Evolutionary conservation across 2,888 invertebrate species (phyloP).

Genomic region (Melinopterus prodromus): DNA sequence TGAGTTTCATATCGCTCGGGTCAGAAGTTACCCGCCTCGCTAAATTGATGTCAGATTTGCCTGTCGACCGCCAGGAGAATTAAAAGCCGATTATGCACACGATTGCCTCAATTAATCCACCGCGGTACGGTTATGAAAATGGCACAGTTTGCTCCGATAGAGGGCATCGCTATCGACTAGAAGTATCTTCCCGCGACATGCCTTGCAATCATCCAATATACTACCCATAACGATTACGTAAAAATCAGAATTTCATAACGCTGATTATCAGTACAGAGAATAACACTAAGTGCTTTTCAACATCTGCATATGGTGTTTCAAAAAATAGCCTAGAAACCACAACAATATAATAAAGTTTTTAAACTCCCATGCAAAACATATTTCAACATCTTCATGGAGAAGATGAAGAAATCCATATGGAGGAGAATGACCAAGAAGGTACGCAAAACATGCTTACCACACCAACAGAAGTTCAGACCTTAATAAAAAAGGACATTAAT

Average conservation of each 20-base stretch:
- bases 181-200: no score
- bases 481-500: no score
- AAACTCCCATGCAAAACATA: neutral
- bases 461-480: no score
- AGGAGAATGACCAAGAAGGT: no score
- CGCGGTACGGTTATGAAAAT: neutral
- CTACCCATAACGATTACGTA: no score
- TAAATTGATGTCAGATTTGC: neutral
- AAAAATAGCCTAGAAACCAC: neutral
- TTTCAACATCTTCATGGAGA: no score
- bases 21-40: neutral
- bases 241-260: no score
- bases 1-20: neutral
- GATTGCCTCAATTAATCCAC: neutral
- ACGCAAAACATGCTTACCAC: no score
- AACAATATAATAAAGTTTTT: neutral
- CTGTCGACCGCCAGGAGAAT: neutral
- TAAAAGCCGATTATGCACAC: neutral
- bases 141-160: neutral
- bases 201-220: no score
- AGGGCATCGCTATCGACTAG: no score
- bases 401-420: no score
- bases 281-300: neutral
- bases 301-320: neutral
- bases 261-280: no score